Base-by-base conservation (phyloP, 2,888 invertebrate species). In the Prenolepis imparis region DNA sequence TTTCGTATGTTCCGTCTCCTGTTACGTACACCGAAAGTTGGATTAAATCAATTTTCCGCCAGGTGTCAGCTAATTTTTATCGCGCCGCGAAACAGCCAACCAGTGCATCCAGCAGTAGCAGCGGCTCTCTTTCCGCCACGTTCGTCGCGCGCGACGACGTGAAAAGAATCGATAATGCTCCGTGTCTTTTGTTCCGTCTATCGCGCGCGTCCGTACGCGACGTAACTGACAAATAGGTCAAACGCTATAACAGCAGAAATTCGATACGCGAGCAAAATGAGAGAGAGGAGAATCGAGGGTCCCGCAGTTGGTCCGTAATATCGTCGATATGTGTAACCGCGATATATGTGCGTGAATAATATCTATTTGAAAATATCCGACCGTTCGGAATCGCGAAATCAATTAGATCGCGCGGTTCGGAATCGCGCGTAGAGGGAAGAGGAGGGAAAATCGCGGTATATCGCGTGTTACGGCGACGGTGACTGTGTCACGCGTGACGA, bases 401-500 rank as follows among this genome's bases (percentile, higher is more conserved):
- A 57, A 78, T 78, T 57, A 68, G 57, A 68, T 55, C n/a, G 12
- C 28, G 55, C 52, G n/a, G 28, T 21, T n/a, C 55, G 66, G 12
- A 64, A 21, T 67, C 28, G 48, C 67, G 28, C n/a, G 48, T 8
- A 41, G 0, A 21, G 12, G 21, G 12, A 18, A 24, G 12, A 18
- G 48, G 52, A n/a, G n/a, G 6, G 12, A 48, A 57, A 68, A 21
- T 6, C 24, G 61, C 61, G 39, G n/a, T 52, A 64, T 73, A 57
- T 81, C 70, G 21, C 28, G 28, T 28, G 21, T 59, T 4, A 4
- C 5, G n/a, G 44, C 39, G 39, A 5, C n/a, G 52, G 18, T 55
- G 18, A 15, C 12, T 32, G 55, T 80, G 84, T 88, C 87, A 73
- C 39, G 82, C 75, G 83, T 90, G 87, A 90, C 86, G 80, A 82